Evolutionary conservation across 2,888 invertebrate genomes (phyloP).

Genomic region (Protonemura montana): DNA sequence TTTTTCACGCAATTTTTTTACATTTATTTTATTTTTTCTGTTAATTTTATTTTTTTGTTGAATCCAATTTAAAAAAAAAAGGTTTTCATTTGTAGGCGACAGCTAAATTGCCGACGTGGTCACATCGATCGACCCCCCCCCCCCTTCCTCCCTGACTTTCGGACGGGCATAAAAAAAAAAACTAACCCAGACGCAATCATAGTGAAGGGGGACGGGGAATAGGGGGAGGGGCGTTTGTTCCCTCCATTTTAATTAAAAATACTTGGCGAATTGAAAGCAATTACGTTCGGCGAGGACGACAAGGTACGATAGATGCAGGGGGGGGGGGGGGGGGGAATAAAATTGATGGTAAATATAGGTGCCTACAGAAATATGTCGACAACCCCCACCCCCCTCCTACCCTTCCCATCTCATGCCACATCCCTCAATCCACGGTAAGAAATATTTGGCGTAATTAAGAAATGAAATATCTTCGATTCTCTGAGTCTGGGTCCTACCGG

Average conservation of each 20-base stretch:
- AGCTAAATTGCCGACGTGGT: slow-evolving; percentile 15
- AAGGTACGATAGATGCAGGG: too few species aligned
- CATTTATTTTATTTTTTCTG: background rate
- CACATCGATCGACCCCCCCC: slow-evolving; percentile 43
- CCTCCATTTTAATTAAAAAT: background rate
- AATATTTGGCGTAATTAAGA: background rate
- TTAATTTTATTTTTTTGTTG: background rate
- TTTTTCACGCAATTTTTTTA: background rate
- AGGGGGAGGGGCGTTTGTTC: background rate
- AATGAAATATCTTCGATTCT: too few species aligned
- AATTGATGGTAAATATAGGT: background rate
- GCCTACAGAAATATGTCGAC: background rate
- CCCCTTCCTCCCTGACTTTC: slow-evolving; percentile 32
- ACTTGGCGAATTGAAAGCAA: background rate
- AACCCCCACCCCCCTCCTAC: too few species aligned
- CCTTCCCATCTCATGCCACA: too few species aligned
- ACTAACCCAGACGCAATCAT: background rate
- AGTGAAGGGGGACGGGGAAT: background rate
- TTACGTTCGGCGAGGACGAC: background rate
- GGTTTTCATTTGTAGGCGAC: background rate
- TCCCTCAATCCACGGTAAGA: too few species aligned
- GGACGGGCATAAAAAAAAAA: background rate
- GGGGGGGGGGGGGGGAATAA: background rate
- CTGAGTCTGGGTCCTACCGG: too few species aligned
- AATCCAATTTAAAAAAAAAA: slow-evolving; percentile 14